Base-by-base conservation (phyloP, 2,113 vertebrate genomes). In the Hydrochoerus hydrochaeris region DNA sequence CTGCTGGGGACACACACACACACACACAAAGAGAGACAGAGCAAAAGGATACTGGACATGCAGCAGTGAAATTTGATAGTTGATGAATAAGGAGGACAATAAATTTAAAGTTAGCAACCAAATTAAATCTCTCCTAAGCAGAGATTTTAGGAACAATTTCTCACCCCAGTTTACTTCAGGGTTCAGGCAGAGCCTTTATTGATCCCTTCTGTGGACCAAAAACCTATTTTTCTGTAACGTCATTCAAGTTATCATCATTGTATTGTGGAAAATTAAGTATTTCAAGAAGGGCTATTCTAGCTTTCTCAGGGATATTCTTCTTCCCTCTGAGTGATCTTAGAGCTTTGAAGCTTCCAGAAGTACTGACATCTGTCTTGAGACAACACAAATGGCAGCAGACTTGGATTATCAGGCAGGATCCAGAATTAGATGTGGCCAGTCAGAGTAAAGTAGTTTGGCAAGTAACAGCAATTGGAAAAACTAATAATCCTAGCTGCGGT, bases 21-120 rank as follows among this genome's bases (percentile, higher is more conserved):
- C 4, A 67, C 12, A 62, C 12, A 46, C 11, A 78, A 19, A 20
- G 1, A n/a, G 2, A 62, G 9, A 80, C 28, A 84, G 28, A 35
- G n/a, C 4, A n/a, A 41, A 14, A 22, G 26, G 35, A 69, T 13
- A 30, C 3, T 63, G 28, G 16, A n/a, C 26, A n/a, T 38, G 35
- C 0, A 35, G 41, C 82, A 78, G 26, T 73, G 83, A 95, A 95
- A 58, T 80, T 41, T 88, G 65, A 82, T 13, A 85, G 14, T n/a
- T 84, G 49, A 58, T 67, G 6, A 95, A 90, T 30, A 87, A 17
- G 88, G 41, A 14, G 90, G 17, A 91, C 54, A 92, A 88, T 71
- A 73, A n/a, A 58, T 71, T 83, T 78, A 88, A 96, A 85, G 30
- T 35, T 88, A 95, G 41, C 46, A 78, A 80, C 86, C 86, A 77